Evolutionary conservation across 2,888 invertebrate genomes (phyloP).

Genomic region (Sicus ferrugineus): DNA sequence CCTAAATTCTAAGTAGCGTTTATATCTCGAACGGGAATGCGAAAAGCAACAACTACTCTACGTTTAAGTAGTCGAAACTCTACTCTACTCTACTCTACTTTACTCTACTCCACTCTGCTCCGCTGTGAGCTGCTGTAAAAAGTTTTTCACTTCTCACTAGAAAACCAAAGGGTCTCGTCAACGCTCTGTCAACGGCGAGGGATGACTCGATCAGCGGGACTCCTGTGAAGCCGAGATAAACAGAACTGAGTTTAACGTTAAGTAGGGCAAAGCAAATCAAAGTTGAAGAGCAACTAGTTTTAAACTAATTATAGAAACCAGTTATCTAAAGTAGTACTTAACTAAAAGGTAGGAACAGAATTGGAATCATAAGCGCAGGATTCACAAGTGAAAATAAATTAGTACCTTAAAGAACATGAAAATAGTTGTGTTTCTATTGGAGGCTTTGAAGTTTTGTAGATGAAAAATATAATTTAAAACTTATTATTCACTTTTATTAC

Average conservation of each 20-base stretch:
- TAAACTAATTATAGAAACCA: constrained; percentile 20
- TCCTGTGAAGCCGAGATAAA: neutral
- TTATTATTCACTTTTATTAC: too few relatives aligned
- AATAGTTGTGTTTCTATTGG: neutral
- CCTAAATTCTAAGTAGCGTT: constrained; percentile 20
- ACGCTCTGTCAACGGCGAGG: neutral
- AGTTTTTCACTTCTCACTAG: constrained; percentile 15
- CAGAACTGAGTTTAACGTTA: constrained; percentile 10
- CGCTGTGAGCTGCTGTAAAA: constrained; percentile 20
- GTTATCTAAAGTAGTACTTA: constrained; percentile 11
- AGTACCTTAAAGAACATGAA: constrained; percentile 18
- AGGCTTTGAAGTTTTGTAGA: too few relatives aligned
- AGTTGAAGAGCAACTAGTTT: constrained; percentile 14
- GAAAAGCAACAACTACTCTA: constrained; percentile 3
- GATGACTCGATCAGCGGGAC: neutral
- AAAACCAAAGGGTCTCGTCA: neutral
- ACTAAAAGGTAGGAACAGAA: constrained; percentile 16
- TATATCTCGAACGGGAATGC: neutral
- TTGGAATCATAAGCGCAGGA: constrained; percentile 10
- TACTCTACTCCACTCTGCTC: too few relatives aligned
- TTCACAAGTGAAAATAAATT: constrained; percentile 20
- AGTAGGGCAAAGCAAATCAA: constrained; percentile 27
- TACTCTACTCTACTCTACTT: neutral
- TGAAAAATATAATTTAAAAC: too few relatives aligned
- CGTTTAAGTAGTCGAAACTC: neutral